Evolutionary conservation across 2,113 vertebrate species (phyloP).

Genomic region (Rhegmatorhina hoffmannsi): DNA sequence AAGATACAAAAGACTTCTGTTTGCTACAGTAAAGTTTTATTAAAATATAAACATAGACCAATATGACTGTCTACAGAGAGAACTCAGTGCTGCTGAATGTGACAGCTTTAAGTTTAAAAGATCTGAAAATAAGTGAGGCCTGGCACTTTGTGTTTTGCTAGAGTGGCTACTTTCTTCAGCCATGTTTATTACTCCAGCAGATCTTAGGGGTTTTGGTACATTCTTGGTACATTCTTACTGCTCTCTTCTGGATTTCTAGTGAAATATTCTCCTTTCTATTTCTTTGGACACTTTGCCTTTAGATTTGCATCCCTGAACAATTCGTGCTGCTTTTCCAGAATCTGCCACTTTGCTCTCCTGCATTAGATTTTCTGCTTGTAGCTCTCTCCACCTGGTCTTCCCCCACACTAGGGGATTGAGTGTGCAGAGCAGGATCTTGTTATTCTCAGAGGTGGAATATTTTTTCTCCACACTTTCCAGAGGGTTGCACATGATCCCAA

Average conservation of each 20-base stretch:
- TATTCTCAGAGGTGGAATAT: background rate
- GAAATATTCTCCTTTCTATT: background rate
- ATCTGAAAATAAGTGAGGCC: background rate
- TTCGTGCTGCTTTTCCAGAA: background rate
- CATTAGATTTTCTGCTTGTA: background rate
- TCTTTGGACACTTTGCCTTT: background rate
- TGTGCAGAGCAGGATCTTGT: background rate
- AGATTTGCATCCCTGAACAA: background rate
- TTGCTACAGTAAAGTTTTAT: background rate
- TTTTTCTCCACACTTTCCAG: fast-evolving
- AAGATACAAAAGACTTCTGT: slow-evolving; percentile 24
- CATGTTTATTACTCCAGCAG: background rate
- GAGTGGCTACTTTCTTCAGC: background rate
- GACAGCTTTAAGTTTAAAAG: background rate
- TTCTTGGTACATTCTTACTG: background rate
- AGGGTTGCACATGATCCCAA: background rate
- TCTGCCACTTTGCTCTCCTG: background rate
- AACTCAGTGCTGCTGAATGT: background rate
- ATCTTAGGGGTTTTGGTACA: background rate
- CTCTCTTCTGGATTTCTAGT: background rate
- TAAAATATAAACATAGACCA: background rate
- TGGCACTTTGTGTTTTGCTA: background rate
- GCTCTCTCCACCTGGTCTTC: background rate
- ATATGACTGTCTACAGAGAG: background rate
- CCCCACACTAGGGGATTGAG: fast-evolving